phyloP scores from a whole-genome alignment of 2,888 invertebrate species.

The Hipparchia sbordonii region DNA sequence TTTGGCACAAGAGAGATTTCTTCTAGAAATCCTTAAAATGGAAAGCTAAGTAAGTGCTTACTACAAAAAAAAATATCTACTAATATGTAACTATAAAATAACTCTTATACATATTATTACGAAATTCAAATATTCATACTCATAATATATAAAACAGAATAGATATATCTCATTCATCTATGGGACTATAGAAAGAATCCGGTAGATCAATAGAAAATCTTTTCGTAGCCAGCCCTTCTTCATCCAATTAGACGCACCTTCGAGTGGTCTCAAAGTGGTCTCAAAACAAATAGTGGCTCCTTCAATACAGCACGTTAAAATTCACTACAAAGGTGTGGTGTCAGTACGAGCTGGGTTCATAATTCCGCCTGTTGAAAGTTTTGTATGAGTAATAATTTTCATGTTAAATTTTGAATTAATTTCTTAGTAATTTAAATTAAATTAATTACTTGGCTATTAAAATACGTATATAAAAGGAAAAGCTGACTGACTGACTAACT shows the following conservation, averaged over 20 bases:
- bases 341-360: constrained; percentile 40
- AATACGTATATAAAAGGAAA: no score
- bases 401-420: background rate
- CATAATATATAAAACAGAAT: no score
- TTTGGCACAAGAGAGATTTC: no score
- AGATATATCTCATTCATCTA: no score
- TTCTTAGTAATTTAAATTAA: background rate
- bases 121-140: no score
- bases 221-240: constrained; percentile 55
- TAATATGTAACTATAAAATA: no score
- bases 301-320: constrained; percentile 71
- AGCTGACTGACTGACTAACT: no score
- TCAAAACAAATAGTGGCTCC: constrained; percentile 66
- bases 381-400: background rate
- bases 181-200: constrained; percentile 3
- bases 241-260: constrained; percentile 71
- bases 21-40: no score
- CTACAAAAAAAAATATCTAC: no score
- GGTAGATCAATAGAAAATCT: constrained; percentile 50
- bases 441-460: no score
- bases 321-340: constrained; percentile 52
- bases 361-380: background rate
- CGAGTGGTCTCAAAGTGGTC: constrained; percentile 60
- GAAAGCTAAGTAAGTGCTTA: no score
- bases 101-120: background rate